A percentile compares a stretch with the other conserved stretches of the same genome.
These are phyloP conservation scores for Zele albiditarsus DNA, from an alignment of 2,888 invertebrate species.

Conservation along the genomic window DNA sequence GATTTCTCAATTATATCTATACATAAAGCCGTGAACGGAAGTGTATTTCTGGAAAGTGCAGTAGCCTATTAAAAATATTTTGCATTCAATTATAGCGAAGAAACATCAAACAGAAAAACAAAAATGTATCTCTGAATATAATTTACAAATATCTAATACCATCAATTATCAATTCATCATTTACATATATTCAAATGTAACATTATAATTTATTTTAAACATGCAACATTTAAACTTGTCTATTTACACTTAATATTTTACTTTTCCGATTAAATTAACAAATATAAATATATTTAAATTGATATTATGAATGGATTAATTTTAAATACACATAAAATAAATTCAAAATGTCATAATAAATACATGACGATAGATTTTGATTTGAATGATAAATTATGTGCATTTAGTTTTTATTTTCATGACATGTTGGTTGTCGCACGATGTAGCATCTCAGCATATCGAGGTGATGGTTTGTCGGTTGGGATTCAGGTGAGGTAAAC, in stretches of 20 bases:
- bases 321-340: too few species aligned
- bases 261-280: background rate
- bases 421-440: slow-evolving; percentile 20
- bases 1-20: background rate
- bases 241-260: background rate
- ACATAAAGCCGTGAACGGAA: background rate
- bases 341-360: background rate
- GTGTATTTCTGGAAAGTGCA: slow-evolving; percentile 4
- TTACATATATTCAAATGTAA: background rate
- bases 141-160: background rate
- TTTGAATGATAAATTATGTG: slow-evolving; percentile 3
- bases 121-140: background rate
- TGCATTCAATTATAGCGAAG: background rate
- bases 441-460: slow-evolving; percentile 13
- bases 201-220: background rate
- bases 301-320: too few species aligned
- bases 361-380: background rate
- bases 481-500: slow-evolving; percentile 27
- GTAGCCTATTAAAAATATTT: slow-evolving; percentile 5
- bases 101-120: too few species aligned
- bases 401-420: background rate
- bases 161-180: background rate
- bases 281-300: background rate
- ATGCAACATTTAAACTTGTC: slow-evolving; percentile 13
- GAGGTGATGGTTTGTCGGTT: slow-evolving; percentile 25